Base-by-base conservation (phyloP, 2,797 vertebrate genomes). In the Sebastes diaconus region DNA sequence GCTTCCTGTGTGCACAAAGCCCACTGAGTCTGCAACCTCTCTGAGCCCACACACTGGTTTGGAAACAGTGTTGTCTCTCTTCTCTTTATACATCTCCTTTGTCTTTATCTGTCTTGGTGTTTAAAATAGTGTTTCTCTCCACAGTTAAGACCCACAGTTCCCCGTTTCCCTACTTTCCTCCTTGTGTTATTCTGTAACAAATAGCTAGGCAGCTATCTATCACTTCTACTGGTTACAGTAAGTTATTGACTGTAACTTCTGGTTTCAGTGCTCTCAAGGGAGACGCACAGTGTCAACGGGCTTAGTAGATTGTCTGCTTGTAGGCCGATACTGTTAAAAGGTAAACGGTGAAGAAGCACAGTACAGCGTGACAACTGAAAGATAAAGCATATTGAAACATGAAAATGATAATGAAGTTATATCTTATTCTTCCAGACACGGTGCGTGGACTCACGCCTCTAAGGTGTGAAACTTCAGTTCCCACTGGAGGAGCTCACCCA, bases 1-100 rank as follows among this genome's bases (percentile, higher is more conserved):
- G 87, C 93, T 94, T 94, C 91, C 92, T 94, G 90, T 90, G 85
- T 50, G 60, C 85, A 93, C 87, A 92, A 89, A 91, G 86, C 90
- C 88, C 87, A 89, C 80, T 54, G 80, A 93, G 90, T 90, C 83
- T 82, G 84, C 79, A 81, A 75, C 81, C 78, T 88, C 88, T 80
- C 18, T 63, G 77, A 86, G 76, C 90, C 86, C 90, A 90, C 92
- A 91, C 85, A 80, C 74, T 81, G 80, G 68, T 63, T 50, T 88
- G 85, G 83, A 83, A 90, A 88, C 73, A 84, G 71, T 39, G 75
- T 75, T 76, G 63, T 76, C 80, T 85, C 76, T 77, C 72, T 82
- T 80, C 73, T 77, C 63, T 77, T 69, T 63, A 16, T 64, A 73
- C 63, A 67, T 73, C 52, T 64, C 61, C 61, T 22, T 57, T 57